Conservation (phyloP, 2,888 invertebrate species). For the Acrobasis suavella region DNA sequence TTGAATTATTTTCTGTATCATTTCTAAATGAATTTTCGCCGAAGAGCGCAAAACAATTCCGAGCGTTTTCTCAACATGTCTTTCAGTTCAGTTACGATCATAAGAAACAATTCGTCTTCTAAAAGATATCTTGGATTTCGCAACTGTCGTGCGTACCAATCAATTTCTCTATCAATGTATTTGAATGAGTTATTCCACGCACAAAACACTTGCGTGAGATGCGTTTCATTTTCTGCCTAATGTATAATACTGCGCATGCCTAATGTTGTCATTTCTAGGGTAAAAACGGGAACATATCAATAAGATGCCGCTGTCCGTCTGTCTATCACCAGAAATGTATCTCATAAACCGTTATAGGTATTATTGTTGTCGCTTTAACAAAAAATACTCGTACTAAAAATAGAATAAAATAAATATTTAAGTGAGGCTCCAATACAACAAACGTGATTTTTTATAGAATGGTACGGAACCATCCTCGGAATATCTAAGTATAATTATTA, state of each 20-base stretch:
- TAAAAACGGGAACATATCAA: too few relatives aligned
- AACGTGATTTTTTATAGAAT: too few relatives aligned
- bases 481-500: too few relatives aligned
- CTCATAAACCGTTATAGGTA: too few relatives aligned
- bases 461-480: too few relatives aligned
- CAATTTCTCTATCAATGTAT: slow-evolving; percentile 12
- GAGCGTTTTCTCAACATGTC: background rate
- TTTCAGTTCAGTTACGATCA: background rate
- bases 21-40: background rate
- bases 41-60: slow-evolving; percentile 1
- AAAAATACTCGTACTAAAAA: too few relatives aligned
- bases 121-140: slow-evolving; percentile 9
- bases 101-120: slow-evolving; percentile 1
- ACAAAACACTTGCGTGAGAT: slow-evolving; percentile 2
- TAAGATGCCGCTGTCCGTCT: too few relatives aligned
- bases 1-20: background rate
- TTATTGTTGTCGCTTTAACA: too few relatives aligned
- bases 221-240: background rate
- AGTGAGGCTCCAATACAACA: too few relatives aligned
- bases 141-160: slow-evolving; percentile 12
- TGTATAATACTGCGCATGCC: background rate
- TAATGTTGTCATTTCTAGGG: background rate
- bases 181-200: slow-evolving; percentile 16
- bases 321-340: too few relatives aligned
- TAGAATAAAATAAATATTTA: too few relatives aligned